Percentiles rank a stretch among this genome's conserved stretches.
phyloP scores from a whole-genome alignment of 2,797 vertebrate species.

The Psittacula derbiana region DNA sequence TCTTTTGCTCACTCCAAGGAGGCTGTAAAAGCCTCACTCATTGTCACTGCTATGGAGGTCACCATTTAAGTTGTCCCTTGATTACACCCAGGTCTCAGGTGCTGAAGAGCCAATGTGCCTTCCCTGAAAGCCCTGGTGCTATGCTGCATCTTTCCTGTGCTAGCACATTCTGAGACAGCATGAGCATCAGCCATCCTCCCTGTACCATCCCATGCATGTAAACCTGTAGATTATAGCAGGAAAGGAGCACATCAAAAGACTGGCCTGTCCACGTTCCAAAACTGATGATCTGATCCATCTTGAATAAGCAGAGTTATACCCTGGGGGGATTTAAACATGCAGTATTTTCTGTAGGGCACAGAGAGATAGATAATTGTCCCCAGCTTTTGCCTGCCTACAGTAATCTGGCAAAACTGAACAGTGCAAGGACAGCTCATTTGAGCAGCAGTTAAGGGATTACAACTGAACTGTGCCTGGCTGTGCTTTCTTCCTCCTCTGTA shows the following conservation, averaged over 20 bases:
- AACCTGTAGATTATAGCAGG: neutral
- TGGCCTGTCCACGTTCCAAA: neutral
- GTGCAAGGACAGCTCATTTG: conserved; percentile 44
- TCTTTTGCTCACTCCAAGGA: neutral
- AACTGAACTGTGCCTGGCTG: conserved; percentile 40
- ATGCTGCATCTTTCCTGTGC: neutral
- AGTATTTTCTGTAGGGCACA: neutral
- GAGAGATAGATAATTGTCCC: conserved; percentile 33
- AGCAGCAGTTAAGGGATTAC: conserved; percentile 68
- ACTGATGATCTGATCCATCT: neutral
- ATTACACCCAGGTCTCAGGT: neutral
- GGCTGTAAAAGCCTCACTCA: neutral
- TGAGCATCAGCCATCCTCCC: rapidly evolving
- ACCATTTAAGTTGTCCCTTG: neutral
- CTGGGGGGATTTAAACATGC: neutral
- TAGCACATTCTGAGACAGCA: neutral
- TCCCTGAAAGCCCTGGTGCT: neutral
- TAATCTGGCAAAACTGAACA: conserved; percentile 28
- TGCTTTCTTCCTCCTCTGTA: conserved; percentile 2
- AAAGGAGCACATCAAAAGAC: neutral
- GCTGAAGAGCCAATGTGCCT: neutral
- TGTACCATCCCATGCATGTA: neutral
- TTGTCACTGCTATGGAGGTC: neutral
- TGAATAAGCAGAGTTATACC: neutral
- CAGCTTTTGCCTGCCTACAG: neutral